Evolutionary conservation across 1,140 invertebrate genomes (phyloP).

Genomic region (Alviniconcha marisindica): DNA sequence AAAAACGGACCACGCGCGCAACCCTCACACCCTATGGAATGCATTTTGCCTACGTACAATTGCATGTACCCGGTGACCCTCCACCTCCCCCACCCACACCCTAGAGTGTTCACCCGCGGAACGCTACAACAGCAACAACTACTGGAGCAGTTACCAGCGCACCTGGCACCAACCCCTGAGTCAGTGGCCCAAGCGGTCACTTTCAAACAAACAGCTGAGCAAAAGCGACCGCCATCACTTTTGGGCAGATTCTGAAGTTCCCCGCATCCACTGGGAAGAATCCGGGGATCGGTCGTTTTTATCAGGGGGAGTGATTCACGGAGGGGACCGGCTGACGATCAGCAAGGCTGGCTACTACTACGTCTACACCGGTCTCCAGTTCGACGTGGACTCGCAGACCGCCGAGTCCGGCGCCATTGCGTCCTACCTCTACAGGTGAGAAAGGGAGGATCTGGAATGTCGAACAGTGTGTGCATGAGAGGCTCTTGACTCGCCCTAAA

Average conservation of each 20-base stretch:
- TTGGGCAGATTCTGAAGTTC: not conserved
- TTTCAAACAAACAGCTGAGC: not conserved
- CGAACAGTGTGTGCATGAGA: too few species aligned
- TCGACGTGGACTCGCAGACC: not conserved
- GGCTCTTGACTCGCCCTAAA: too few species aligned
- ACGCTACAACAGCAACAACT: not conserved
- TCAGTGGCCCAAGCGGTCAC: too few species aligned
- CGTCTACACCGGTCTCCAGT: constrained; percentile 16
- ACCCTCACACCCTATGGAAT: too few species aligned
- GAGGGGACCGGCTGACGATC: not conserved
- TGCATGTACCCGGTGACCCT: not conserved
- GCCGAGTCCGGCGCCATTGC: not conserved
- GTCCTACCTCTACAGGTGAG: constrained; percentile 8
- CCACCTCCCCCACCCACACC: not conserved
- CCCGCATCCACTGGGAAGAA: not conserved
- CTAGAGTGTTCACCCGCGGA: not conserved
- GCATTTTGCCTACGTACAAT: too few species aligned
- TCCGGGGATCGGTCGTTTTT: not conserved
- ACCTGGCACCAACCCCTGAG: too few species aligned
- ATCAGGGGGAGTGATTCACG: not conserved
- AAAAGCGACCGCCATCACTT: not conserved
- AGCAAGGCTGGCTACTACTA: constrained; percentile 16
- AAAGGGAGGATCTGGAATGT: too few species aligned
- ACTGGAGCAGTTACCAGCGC: not conserved
- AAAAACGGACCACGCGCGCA: too few species aligned